These are phyloP conservation scores for Chionomys nivalis DNA, from an alignment of 2,113 vertebrate species.

Conservation along the genomic window DNA sequence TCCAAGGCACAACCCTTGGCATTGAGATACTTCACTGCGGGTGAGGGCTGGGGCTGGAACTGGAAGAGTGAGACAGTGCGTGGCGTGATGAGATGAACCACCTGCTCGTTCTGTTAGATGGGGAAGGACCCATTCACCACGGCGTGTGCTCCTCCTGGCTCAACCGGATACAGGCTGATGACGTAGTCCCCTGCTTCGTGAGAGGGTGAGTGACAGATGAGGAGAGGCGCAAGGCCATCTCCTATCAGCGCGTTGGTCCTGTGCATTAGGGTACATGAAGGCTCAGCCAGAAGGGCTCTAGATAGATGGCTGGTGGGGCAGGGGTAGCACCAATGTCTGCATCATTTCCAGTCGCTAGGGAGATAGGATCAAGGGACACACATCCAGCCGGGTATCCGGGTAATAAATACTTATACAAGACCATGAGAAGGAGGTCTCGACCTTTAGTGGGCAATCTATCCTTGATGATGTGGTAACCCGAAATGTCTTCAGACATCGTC, in stretches of 20 bases:
- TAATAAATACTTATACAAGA: background rate
- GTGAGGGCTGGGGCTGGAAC: too few species aligned
- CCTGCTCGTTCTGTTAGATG: constrained; percentile 86
- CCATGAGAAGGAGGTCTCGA: accelerated
- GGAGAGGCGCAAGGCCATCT: accelerated
- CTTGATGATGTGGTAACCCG: background rate
- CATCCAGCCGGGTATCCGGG: background rate
- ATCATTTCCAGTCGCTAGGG: background rate
- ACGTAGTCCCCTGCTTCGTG: constrained; percentile 97
- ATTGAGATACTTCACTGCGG: accelerated
- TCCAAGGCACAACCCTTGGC: background rate
- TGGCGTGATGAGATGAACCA: too few species aligned
- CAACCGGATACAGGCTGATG: constrained; percentile 92
- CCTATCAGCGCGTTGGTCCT: accelerated
- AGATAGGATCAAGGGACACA: accelerated
- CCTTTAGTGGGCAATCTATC: background rate
- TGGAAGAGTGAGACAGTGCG: accelerated
- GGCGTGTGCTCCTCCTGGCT: constrained; percentile 99
- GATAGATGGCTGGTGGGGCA: accelerated
- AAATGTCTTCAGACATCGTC: background rate
- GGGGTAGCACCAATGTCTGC: accelerated
- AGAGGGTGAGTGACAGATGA: constrained; percentile 89
- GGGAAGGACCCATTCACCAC: constrained; percentile 94
- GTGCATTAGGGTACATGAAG: background rate
- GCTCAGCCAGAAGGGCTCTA: background rate